Evolutionary conservation across 2,888 invertebrate species (phyloP).

Genomic region (Drosophila nigritarsus): DNA sequence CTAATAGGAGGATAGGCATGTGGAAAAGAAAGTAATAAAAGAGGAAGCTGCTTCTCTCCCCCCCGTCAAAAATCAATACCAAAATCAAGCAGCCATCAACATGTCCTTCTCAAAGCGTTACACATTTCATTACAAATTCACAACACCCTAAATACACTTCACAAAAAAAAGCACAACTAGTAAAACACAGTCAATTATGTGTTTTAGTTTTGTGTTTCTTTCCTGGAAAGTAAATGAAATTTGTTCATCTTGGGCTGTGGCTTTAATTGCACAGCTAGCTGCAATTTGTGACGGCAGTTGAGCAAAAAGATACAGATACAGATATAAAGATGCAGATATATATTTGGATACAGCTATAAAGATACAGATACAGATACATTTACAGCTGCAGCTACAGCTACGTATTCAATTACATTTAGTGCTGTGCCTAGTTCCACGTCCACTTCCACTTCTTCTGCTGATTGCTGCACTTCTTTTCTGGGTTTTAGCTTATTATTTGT

Average conservation of each 20-base stretch:
- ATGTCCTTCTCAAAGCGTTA: background rate
- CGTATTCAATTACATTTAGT: constrained; percentile 23
- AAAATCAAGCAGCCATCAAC: background rate
- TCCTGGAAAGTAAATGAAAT: constrained; percentile 48
- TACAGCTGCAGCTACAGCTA: background rate
- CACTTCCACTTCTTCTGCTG: background rate
- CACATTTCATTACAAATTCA: background rate
- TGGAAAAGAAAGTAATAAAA: background rate
- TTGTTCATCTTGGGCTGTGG: constrained; percentile 13
- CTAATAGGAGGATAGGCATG: background rate
- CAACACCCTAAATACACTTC: background rate
- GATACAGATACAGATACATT: constrained; percentile 6
- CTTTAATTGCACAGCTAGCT: constrained; percentile 35
- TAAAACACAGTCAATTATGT: constrained; percentile 16
- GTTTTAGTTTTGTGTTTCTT: constrained; percentile 11
- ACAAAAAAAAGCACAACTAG: background rate
- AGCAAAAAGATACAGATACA: background rate
- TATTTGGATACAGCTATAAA: background rate
- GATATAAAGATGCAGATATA: background rate
- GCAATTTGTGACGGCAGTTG: background rate
- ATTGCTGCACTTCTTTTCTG: background rate
- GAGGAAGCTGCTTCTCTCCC: fast-evolving
- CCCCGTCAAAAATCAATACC: background rate
- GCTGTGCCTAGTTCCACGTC: constrained; percentile 3
- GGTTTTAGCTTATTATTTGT: constrained; percentile 37